Percentiles rank a stretch among this genome's conserved stretches.
phyloP scores from a whole-genome alignment of 2,888 invertebrate species.

The Bruchidius siliquastri region DNA sequence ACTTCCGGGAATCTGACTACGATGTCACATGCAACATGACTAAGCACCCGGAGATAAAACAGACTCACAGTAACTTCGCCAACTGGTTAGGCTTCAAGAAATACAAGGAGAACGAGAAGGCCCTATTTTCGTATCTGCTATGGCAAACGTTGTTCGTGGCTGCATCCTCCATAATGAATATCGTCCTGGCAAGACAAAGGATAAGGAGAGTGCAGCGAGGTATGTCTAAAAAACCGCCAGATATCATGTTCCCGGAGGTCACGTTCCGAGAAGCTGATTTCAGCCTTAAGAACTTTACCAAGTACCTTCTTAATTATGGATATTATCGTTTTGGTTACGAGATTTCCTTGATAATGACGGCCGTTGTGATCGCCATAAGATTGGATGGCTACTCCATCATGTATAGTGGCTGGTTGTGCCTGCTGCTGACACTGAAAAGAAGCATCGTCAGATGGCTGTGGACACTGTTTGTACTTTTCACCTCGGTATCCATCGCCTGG shows the following conservation, averaged over 20 bases:
- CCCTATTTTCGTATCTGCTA: not conserved
- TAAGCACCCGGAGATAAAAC: not conserved
- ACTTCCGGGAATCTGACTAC: not conserved
- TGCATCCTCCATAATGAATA: not conserved
- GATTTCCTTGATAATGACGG: not conserved
- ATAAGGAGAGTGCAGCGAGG: not conserved
- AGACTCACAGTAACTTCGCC: not conserved
- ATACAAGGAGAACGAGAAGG: not conserved
- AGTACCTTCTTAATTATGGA: not conserved
- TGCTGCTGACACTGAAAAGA: not conserved
- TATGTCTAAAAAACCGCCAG: not conserved
- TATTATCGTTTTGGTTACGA: not conserved
- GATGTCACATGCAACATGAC: not conserved
- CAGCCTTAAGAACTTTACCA: not conserved
- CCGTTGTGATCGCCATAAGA: not conserved
- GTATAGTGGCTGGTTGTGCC: not conserved
- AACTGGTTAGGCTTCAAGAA: not conserved
- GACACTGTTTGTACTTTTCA: not conserved
- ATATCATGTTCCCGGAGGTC: not conserved
- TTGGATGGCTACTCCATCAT: not conserved
- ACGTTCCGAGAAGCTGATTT: not conserved
- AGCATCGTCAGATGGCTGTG: not conserved
- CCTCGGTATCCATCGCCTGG: not conserved
- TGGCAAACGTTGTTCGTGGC: not conserved
- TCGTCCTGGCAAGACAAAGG: not conserved